Percentiles rank a stretch among this genome's conserved stretches.
These are phyloP conservation scores for Ophioderma brevispina DNA, from an alignment of 35 echinoderm and acorn worm genomes.

Conservation along the genomic window DNA sequence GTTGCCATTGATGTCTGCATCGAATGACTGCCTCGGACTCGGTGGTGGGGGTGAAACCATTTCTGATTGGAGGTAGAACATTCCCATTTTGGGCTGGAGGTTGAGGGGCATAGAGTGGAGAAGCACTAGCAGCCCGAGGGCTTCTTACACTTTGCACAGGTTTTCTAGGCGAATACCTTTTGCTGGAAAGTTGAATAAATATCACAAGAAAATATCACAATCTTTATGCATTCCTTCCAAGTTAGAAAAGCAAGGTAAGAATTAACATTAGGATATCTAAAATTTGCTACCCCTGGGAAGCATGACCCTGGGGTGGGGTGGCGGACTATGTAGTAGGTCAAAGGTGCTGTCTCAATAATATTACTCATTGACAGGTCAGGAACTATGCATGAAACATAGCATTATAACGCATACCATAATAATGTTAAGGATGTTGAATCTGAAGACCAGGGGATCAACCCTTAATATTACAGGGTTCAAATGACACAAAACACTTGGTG, in stretches of 20 bases:
- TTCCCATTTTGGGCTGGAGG: not conserved
- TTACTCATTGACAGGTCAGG: no score
- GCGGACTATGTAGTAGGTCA: not conserved
- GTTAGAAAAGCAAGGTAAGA: not conserved
- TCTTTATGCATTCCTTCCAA: not conserved
- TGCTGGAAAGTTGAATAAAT: not conserved
- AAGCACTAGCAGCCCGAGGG: not conserved
- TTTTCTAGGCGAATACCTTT: not conserved
- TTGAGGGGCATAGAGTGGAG: not conserved
- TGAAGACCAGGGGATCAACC: no score
- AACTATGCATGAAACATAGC: no score
- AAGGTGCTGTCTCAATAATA: no score
- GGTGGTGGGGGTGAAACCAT: slow-evolving; percentile 31
- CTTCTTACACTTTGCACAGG: not conserved
- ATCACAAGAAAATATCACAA: not conserved
- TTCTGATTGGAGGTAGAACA: slow-evolving; percentile 41
- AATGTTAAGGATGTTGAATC: no score
- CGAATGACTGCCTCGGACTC: slow-evolving; percentile 21
- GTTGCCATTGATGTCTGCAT: not conserved
- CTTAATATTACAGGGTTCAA: no score
- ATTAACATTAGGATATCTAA: no score
- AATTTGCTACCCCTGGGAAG: no score
- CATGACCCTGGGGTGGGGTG: not conserved
- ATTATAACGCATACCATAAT: no score
- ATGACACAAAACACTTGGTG: no score